Conservation (phyloP, 2,113 vertebrate species). For the Siphamia tubifer region DNA sequence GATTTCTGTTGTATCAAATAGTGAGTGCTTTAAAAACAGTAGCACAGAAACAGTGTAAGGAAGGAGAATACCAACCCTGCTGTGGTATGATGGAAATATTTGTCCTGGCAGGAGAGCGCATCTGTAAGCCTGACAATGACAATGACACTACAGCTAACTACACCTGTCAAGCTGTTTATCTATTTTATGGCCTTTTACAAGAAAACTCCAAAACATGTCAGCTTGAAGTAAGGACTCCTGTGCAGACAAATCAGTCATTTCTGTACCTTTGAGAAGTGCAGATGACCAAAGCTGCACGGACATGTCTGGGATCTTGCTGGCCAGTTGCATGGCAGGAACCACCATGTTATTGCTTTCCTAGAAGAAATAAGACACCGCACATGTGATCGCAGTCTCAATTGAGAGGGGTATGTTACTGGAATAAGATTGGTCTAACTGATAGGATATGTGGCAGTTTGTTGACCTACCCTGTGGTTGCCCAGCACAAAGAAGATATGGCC, state of each 20-base stretch:
- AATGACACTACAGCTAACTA: no score
- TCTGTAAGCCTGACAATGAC: no score
- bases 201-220: no score
- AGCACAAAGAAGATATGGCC: conserved; percentile 98
- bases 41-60: no score
- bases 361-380: not conserved
- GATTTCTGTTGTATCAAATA: no score
- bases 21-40: no score
- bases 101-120: no score
- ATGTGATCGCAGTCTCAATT: not conserved
- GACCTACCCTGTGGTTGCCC: conserved; percentile 94
- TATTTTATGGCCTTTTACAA: no score
- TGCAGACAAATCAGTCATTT: not conserved
- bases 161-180: no score
- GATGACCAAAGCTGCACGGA: conserved; percentile 95
- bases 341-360: conserved; percentile 97
- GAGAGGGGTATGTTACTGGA: not conserved
- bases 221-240: not conserved
- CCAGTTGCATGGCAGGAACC: conserved; percentile 92
- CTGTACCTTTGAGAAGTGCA: conserved; percentile 86
- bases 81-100: no score
- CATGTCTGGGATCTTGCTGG: conserved; percentile 95
- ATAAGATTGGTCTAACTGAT: conserved; percentile 57
- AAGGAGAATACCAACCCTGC: no score
- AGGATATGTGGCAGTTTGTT: conserved; percentile 82